A percentile compares a stretch with the other conserved stretches of the same genome.
Conservation (phyloP, 2,888 invertebrate species). For the Desoria tigrina region DNA sequence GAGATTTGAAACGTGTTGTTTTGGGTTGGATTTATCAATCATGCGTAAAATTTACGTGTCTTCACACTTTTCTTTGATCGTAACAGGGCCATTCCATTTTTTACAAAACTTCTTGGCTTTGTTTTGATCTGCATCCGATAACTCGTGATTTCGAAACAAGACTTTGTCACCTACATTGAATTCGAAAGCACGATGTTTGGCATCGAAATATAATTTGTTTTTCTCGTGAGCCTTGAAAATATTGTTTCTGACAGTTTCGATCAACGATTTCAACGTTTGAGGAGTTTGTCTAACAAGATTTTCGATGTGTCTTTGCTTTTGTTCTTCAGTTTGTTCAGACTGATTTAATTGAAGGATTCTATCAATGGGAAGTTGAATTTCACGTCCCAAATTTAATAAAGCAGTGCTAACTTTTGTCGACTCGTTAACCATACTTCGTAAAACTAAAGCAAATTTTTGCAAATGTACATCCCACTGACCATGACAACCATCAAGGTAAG, state of each 20-base stretch:
- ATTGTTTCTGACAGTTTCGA: constrained; percentile 23
- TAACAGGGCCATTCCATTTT: background rate
- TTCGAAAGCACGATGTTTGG: too few species aligned
- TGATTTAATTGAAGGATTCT: background rate
- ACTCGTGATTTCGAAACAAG: too few species aligned
- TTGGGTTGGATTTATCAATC: background rate
- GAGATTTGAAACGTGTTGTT: too few species aligned
- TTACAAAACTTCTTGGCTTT: too few species aligned
- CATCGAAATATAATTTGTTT: constrained; percentile 32
- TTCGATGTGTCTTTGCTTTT: too few species aligned
- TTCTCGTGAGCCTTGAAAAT: constrained; percentile 16
- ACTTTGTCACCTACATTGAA: too few species aligned
- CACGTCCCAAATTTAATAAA: constrained; percentile 21
- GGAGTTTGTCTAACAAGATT: constrained; percentile 3
- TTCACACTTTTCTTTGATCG: background rate
- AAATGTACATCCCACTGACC: too few species aligned
- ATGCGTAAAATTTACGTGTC: background rate
- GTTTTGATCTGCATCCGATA: too few species aligned
- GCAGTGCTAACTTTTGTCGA: too few species aligned
- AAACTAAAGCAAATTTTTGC: too few species aligned
- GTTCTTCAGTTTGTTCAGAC: background rate
- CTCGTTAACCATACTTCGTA: too few species aligned
- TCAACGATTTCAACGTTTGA: constrained; percentile 13
- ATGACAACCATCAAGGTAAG: too few species aligned
- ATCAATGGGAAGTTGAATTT: constrained; percentile 23